phyloP scores from a whole-genome alignment of 2,113 vertebrate species.

The Rhizomys pruinosus region DNA sequence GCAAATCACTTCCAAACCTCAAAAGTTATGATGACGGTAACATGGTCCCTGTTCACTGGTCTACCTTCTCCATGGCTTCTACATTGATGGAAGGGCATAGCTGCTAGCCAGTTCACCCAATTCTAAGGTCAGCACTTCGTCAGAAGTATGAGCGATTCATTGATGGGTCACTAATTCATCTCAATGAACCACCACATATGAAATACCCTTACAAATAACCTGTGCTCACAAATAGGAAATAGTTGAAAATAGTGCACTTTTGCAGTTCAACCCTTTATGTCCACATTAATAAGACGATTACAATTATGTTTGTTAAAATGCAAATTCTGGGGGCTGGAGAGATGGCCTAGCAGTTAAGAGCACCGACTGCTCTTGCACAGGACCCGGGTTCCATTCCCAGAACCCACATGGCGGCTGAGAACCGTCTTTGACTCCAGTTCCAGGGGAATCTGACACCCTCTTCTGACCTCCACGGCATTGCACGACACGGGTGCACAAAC shows the following conservation, averaged over 20 bases:
- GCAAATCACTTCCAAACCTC: not conserved
- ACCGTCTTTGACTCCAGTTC: too few relatives aligned
- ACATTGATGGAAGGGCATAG: not conserved
- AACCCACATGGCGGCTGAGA: too few relatives aligned
- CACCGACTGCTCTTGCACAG: too few relatives aligned
- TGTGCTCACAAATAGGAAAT: not conserved
- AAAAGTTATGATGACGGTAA: not conserved
- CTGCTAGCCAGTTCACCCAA: not conserved
- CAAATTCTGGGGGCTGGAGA: too few relatives aligned
- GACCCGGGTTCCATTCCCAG: too few relatives aligned
- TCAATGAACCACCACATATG: not conserved
- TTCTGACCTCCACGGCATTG: too few relatives aligned
- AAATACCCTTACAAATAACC: not conserved
- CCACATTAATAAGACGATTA: constrained; percentile 6
- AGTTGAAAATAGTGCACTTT: not conserved
- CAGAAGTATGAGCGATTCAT: not conserved
- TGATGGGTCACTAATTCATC: constrained; percentile 17
- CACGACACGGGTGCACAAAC: too few relatives aligned
- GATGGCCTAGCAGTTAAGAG: too few relatives aligned
- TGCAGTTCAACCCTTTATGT: not conserved
- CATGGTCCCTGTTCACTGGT: not conserved
- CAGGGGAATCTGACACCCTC: too few relatives aligned
- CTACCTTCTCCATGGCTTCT: not conserved
- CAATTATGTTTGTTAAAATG: constrained; percentile 23
- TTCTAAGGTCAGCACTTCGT: not conserved